Base-by-base conservation (phyloP, 2,113 vertebrate species). In the Passer domesticus region DNA sequence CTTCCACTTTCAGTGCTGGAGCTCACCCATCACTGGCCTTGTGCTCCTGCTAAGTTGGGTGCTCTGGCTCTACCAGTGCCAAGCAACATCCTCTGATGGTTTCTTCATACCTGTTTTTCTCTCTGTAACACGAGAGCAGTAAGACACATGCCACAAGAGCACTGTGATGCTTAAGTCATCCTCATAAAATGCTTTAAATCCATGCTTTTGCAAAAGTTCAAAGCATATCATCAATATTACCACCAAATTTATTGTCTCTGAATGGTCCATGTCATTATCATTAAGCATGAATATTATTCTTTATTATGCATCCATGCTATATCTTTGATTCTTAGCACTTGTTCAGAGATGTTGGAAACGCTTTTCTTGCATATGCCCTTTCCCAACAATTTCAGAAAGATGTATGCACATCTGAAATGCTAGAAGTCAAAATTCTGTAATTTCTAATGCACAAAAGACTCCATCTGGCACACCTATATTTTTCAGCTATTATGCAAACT, bases 401-500 rank as follows among this genome's bases (percentile, higher is more conserved):
- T 41, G 28, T 83, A 77, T 17, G 15, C 44, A 63, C 35, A 79
- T 74, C 80, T 66, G 72, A 87, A 95, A 95, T 85, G 77, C 89
- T 77, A 95, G 72, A 90, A 95, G 75, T 86, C 62, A 84, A 96
- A 90, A 90, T 87, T 78, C 70, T 94, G 73, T 84, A 76, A 84
- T 85, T 94, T 85, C 76, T 50, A 91, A 75, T 82, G 92, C 94
- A 92, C 72, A 94, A 94, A 95, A 67, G 75, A 86, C 82, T 89
- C 87, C 70, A 94, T 83, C 80, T 94, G 94, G 90, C 91, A 96
- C 88, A 90, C 91, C 89, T 97, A 18, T 93, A 92, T 97, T 96
- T 98, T 96, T 95, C 80, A 92, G 79, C 89, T 97, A 93, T 96
- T 97, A 95, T 82, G 79, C 83, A 96, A 89, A 95, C 46, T 13